phyloP scores from a whole-genome alignment of 2,113 vertebrate genomes.

The Oncorhynchus masou region DNA sequence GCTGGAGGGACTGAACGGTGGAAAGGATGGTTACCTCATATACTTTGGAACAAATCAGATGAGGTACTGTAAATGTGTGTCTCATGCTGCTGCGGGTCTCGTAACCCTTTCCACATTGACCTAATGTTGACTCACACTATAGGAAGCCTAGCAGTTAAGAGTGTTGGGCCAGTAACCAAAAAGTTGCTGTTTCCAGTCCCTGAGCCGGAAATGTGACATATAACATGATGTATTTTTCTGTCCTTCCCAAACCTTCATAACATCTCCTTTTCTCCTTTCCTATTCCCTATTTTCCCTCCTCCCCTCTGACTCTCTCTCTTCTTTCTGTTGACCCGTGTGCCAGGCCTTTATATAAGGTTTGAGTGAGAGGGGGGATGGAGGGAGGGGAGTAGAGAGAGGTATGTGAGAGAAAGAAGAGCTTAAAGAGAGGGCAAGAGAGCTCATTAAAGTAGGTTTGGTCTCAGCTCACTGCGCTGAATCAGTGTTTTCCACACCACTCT shows the following conservation, averaged over 20 bases:
- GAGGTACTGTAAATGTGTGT: constrained; percentile 61
- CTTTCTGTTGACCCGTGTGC: constrained; percentile 37
- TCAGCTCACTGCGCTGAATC: constrained; percentile 64
- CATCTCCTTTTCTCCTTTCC: background rate
- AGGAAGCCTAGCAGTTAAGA: no score
- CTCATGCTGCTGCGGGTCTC: constrained; percentile 56
- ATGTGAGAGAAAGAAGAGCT: constrained; percentile 28
- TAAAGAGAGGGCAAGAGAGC: constrained; percentile 12
- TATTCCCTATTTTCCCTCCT: background rate
- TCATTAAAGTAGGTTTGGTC: constrained; percentile 56
- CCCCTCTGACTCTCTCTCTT: background rate
- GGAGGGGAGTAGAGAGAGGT: constrained; percentile 10
- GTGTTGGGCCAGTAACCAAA: no score
- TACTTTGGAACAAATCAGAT: constrained; percentile 62
- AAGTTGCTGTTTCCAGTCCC: no score
- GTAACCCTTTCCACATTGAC: constrained; percentile 41
- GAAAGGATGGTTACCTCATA: constrained; percentile 65
- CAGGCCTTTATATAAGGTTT: constrained; percentile 65
- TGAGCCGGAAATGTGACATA: background rate
- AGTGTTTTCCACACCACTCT: constrained; percentile 63
- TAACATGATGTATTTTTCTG: background rate
- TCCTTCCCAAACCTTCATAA: background rate
- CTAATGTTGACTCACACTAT: constrained; percentile 49
- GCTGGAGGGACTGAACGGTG: background rate
- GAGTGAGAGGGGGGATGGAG: constrained; percentile 14